Base-by-base conservation (phyloP, 2,113 vertebrate genomes). In the Chloebia gouldiae region DNA sequence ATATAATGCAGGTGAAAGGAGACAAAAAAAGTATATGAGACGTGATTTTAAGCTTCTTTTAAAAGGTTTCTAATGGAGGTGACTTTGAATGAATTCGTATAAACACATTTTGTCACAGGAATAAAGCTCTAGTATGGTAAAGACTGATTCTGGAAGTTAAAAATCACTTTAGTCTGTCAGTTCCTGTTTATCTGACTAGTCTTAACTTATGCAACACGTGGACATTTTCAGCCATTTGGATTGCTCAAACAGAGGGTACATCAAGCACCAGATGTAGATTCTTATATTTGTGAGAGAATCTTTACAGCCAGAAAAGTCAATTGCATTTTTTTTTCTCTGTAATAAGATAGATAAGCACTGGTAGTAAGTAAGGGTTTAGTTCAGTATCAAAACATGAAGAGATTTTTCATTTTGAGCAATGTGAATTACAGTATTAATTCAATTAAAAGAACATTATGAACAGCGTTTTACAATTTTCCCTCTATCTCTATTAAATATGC, bases 381-480 rank as follows among this genome's bases (percentile, higher is more conserved):
- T 94, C 47, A 50, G 30, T 93, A 49, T 78, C 51, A 88, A 91
- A 88, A 88, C 39, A 35, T 78, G 33, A 81, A 87, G 37, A 90
- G 27, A 27, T 8, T 75, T 25, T 61, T 95, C 47, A 60, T 93
- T 95, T 82, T 72, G 47, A 90, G 25, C 54, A 56, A 83, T 30
- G 35, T 86, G 68, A 93, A 86, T 80, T 88, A 53, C 37, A 49
- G 50, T 71, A 93, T 71, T 94, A 90, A 93, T 82, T 94, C 31
- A 85, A 89, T 95, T 91, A 90, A 88, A 89, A 77, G 31, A 85
- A 85, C 35, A 28, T 66, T 81, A 56, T 91, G 81, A 94, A 81
- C 31, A 78, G 24, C 51, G 81, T 93, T 93, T 66, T 71, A 94
- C 40, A 68, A 47, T 88, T 95, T 88, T 70, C n/a, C 50, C 9